phyloP scores from a whole-genome alignment of 2,113 vertebrate genomes.

The Phocoena sinus region DNA sequence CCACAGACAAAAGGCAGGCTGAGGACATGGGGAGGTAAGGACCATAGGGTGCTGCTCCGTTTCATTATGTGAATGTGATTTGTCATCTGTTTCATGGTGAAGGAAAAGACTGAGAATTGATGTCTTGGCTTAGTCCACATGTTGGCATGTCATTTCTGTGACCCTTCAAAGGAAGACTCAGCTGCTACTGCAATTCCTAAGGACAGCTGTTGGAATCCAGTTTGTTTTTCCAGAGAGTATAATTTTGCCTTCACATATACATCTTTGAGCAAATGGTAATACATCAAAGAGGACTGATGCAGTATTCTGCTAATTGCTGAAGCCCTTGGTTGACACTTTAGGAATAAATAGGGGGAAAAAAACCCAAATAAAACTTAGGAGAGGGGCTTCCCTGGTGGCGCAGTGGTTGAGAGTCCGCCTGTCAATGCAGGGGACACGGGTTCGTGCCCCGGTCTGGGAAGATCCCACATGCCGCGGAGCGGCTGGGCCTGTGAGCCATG shows the following conservation, averaged over 20 bases:
- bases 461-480: too few relatives aligned
- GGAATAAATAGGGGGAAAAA: constrained; percentile 60
- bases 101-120: background rate
- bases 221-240: constrained; percentile 44
- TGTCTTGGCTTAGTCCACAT: background rate
- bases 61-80: background rate
- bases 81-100: background rate
- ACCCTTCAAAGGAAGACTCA: background rate
- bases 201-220: constrained; percentile 24
- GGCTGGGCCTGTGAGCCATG: too few relatives aligned
- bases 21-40: too few relatives aligned
- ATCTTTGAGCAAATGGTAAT: constrained; percentile 38
- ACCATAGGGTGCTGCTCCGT: too few relatives aligned
- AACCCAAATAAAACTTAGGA: constrained; percentile 68
- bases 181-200: background rate
- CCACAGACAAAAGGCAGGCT: too few relatives aligned
- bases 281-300: background rate
- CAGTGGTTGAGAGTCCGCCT: too few relatives aligned
- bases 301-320: constrained; percentile 37
- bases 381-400: background rate
- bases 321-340: constrained; percentile 55
- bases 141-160: background rate
- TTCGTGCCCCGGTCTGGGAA: too few relatives aligned
- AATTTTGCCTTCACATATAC: constrained; percentile 53
- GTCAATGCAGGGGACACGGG: too few relatives aligned